Conservation (phyloP, 1,140 invertebrate species). For the Heterodera carotae region DNA sequence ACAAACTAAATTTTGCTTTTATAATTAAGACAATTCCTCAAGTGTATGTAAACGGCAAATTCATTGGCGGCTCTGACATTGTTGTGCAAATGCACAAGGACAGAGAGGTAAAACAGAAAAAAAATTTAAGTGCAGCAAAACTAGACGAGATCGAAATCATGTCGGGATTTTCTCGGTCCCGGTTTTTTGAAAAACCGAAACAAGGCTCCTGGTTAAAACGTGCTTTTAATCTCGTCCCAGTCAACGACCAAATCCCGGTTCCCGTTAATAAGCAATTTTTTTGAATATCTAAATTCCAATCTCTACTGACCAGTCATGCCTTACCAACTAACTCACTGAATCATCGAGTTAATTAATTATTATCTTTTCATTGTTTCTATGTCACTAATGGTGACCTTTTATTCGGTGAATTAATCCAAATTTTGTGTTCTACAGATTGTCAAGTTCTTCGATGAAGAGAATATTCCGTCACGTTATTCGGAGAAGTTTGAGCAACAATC, state of each 20-base stretch:
- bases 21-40: conserved; percentile 61
- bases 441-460: conserved; percentile 46
- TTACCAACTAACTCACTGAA: too few relatives aligned
- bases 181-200: too few relatives aligned
- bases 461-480: conserved; percentile 36
- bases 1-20: conserved; percentile 1
- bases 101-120: background rate
- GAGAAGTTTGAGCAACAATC: conserved; percentile 22
- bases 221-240: too few relatives aligned
- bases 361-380: background rate
- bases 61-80: conserved; percentile 64
- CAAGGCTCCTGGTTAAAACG: too few relatives aligned
- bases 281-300: background rate
- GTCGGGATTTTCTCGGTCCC: background rate
- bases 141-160: background rate
- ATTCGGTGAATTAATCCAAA: background rate
- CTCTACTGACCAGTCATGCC: too few relatives aligned
- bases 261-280: background rate
- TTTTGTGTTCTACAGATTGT: conserved; percentile 14
- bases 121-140: background rate
- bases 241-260: too few relatives aligned
- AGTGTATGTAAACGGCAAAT: conserved; percentile 64
- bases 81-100: conserved; percentile 57
- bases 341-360: background rate
- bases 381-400: too few relatives aligned